A percentile compares a stretch with the other conserved stretches of the same genome.
phyloP scores from a whole-genome alignment of 2,797 vertebrate genomes.

The Selene dorsalis region DNA sequence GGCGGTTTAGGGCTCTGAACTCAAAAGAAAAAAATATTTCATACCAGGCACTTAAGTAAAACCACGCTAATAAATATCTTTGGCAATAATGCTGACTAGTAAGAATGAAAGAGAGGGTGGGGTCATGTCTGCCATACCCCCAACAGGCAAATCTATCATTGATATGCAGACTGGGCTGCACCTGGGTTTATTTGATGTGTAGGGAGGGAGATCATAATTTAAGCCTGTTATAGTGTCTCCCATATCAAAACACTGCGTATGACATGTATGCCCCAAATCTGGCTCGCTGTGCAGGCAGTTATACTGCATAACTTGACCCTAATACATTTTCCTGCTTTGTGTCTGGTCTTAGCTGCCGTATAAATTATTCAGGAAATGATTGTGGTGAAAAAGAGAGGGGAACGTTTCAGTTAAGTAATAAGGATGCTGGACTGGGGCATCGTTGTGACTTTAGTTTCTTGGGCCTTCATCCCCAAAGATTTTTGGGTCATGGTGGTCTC shows the following conservation, averaged over 20 bases:
- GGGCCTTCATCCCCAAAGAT: not conserved
- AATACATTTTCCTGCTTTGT: constrained; percentile 78
- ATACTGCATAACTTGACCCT: constrained; percentile 75
- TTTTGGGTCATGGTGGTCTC: constrained; percentile 59
- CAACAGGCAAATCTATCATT: constrained; percentile 67
- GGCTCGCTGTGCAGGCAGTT: constrained; percentile 54
- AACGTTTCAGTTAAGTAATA: constrained; percentile 57
- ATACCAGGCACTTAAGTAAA: constrained; percentile 29
- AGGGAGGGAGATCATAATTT: constrained; percentile 59
- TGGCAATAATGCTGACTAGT: constrained; percentile 61
- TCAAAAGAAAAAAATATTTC: constrained; percentile 31
- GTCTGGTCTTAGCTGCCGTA: constrained; percentile 61
- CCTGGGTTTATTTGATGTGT: constrained; percentile 61
- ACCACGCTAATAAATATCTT: constrained; percentile 49
- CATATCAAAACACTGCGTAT: constrained; percentile 51
- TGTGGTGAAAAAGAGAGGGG: constrained; percentile 70
- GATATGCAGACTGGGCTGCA: constrained; percentile 73
- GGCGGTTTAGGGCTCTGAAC: constrained; percentile 16
- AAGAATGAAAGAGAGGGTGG: constrained; percentile 37
- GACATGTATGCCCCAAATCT: constrained; percentile 72
- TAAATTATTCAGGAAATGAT: constrained; percentile 81
- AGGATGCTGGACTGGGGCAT: constrained; percentile 31
- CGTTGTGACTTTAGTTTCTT: constrained; percentile 33
- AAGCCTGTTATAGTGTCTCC: constrained; percentile 45
- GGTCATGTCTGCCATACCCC: constrained; percentile 50